Base-by-base conservation (phyloP, 2,888 invertebrate species). In the Nephrocerus scutellatus region DNA sequence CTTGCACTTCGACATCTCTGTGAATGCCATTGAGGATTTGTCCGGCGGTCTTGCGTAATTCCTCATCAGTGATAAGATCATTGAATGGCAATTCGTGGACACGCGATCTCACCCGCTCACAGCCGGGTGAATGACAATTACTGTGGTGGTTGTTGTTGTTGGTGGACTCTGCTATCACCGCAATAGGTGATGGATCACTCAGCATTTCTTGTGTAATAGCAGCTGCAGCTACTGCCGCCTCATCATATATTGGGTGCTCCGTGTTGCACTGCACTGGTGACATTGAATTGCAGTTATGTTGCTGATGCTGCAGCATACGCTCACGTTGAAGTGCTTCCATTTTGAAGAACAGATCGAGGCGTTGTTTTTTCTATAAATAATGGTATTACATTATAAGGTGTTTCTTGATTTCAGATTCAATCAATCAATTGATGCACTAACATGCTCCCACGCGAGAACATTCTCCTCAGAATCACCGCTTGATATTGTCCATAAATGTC, bases 401-500 rank as follows among this genome's bases (percentile, higher is more conserved):
- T n/a, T n/a, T n/a, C n/a, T n/a, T n/a, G n/a, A 15, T 22, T 6
- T 36, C 6, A 26, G 14, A 16, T 13, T 18, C 8, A 12, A 2
- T 5, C 12, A 6, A 7, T 13, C 3, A 6, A n/a, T 23, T 18
- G 4, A 5, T 7, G 2, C 6, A 57, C 70, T 66, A 66, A 75
- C 75, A 57, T 75, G 73, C 53, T 75, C 74, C 73, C 72, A 73
- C 20, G 74, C 71, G 47, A 74, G 63, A n/a, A 68, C 70, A 53
- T 68, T 69, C 42, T 70, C 70, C 5, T 68, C 70, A 13, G 76
- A 76, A 47, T 76, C 75, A 10, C 74, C 73, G 57, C 76, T 83
- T 0, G 85, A 87, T 28, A 90, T 77, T 0, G 87, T 87, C 90
- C 90, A 91, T 24, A 89, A 74, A 63, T 91, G 90, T 1, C 90